Percentiles rank a stretch among this genome's conserved stretches.
phyloP scores from a whole-genome alignment of 1,140 invertebrate species.

The Olivierus martensii region DNA sequence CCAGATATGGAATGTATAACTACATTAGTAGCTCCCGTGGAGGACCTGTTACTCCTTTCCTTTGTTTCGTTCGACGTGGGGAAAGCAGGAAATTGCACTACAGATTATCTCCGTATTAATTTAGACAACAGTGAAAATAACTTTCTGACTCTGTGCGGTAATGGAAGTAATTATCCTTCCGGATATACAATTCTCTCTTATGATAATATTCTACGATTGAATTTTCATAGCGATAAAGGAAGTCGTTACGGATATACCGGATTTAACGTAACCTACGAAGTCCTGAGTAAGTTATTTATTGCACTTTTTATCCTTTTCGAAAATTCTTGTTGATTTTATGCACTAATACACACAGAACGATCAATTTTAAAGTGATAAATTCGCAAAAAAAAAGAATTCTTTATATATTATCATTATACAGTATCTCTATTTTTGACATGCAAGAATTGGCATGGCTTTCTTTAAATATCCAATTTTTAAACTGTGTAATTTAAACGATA shows the following conservation, averaged over 20 bases:
- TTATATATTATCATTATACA: no score
- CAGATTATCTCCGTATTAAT: conserved; percentile 1
- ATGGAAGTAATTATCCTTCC: neutral
- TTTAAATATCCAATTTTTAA: no score
- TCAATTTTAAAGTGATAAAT: no score
- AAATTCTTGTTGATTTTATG: no score
- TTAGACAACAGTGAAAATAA: neutral
- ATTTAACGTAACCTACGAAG: conserved; percentile 9
- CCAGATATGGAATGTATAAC: conserved; percentile 49
- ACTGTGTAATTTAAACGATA: no score
- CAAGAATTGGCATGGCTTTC: no score
- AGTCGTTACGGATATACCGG: neutral
- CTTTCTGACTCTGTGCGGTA: neutral
- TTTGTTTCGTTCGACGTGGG: conserved; percentile 41
- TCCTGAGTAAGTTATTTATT: no score
- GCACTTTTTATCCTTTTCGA: no score
- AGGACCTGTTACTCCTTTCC: conserved; percentile 40
- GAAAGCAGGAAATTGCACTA: neutral
- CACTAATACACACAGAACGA: no score
- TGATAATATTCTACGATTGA: neutral
- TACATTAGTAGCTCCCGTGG: conserved; percentile 45
- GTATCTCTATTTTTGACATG: no score
- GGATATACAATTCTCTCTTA: neutral
- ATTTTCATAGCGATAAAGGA: neutral
- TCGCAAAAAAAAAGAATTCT: no score